Base-by-base conservation (phyloP, 2,888 invertebrate species). In the Phasia obesa region DNA sequence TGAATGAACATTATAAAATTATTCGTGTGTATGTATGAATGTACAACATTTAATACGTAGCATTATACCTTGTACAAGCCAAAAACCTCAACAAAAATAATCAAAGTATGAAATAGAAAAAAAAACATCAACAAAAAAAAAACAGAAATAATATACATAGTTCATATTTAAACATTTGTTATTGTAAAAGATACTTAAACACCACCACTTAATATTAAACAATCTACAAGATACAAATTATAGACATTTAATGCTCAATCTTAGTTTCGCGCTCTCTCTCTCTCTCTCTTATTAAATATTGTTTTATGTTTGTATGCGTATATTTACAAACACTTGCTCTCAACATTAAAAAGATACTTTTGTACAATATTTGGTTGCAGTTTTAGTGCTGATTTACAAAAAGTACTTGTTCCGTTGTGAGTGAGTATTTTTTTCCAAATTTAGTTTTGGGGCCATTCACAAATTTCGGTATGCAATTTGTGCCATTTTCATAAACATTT, bases 201-300 rank as follows among this genome's bases (percentile, higher is more conserved):
- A 83, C 71, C 83, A 79, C 79, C 79, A 79, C 79, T 83, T 83
- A 79, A 79, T 62, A 76, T 76, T 67, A 73, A 76, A 83, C 67
- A 79, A 79, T 79, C 79, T 79, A 75, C 79, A 83, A 83, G 79
- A 79, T 71, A 83, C 83, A 83, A 83, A 83, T 83, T 79, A 76
- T 67, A 74, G 35, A 67, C 67, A 79, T 76, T 79, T 76, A 70
- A 70, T 74, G 51, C 65, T 73, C 75, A 75, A 53, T 53, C 65
- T 60, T 59, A 21, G 42, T 13, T 35, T 55, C 23, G 23, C 49
- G 49, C 57, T 70, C 59, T 35, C 44, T 71, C 19, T 51, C 27
- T 38, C 23, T 27, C n/a, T 71, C 25, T 55, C 9, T 5, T 13
- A n/a, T 59, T 65, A 49, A n/a, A 13, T 35, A 5, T n/a, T 17